Evolutionary conservation across 2,113 vertebrate genomes (phyloP).

Genomic region (Channa argus): DNA sequence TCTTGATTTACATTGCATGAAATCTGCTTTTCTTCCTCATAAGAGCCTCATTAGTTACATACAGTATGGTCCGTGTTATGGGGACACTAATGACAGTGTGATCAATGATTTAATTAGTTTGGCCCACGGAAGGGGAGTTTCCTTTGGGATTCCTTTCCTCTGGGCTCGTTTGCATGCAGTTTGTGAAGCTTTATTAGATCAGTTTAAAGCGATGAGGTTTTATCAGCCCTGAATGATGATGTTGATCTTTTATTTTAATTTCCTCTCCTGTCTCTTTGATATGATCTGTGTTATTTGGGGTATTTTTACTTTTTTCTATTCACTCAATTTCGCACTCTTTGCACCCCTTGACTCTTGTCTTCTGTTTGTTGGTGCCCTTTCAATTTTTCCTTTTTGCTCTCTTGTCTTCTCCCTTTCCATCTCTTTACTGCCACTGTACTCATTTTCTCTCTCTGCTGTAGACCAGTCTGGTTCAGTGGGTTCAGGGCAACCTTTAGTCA

Average conservation of each 20-base stretch:
- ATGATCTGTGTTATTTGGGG: neutral
- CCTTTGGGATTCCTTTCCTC: slow-evolving; percentile 41
- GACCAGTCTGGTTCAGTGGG: slow-evolving; percentile 92
- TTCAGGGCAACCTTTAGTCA: slow-evolving; percentile 89
- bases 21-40: slow-evolving; percentile 18
- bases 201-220: slow-evolving; percentile 19
- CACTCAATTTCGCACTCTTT: neutral
- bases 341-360: neutral
- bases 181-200: slow-evolving; percentile 13
- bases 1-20: slow-evolving; percentile 9
- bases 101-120: slow-evolving; percentile 66
- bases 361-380: slow-evolving; percentile 10
- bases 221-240: slow-evolving; percentile 39
- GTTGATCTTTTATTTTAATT: slow-evolving; percentile 32
- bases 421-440: neutral
- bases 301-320: neutral
- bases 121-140: slow-evolving; percentile 22
- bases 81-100: slow-evolving; percentile 38
- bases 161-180: slow-evolving; percentile 29
- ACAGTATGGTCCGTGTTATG: slow-evolving; percentile 30
- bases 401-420: neutral
- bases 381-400: neutral
- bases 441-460: slow-evolving; percentile 74
- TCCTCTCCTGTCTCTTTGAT: slow-evolving; percentile 23
- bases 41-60: slow-evolving; percentile 51